Evolutionary conservation across 1,140 invertebrate species (phyloP).

Genomic region (Panagrolaimus sp.): DNA sequence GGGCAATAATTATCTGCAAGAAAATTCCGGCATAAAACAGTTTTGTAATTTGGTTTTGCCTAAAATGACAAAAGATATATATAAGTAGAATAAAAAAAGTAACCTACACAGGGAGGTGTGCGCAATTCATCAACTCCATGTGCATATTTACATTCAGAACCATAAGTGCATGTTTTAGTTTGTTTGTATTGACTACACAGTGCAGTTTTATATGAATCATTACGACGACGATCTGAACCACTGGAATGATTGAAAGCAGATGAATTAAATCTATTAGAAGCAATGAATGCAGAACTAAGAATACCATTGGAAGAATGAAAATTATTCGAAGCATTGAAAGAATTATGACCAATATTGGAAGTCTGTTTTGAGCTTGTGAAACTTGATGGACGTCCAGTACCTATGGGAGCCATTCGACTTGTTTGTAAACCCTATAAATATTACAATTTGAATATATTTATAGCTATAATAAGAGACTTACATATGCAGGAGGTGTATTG

Average conservation of each 20-base stretch:
- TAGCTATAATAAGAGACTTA: no score
- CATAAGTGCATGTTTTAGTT: constrained; percentile 90
- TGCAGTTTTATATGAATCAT: constrained; percentile 72
- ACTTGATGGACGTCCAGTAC: no score
- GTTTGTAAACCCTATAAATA: no score
- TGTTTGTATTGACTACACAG: constrained; percentile 91
- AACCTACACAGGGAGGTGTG: neutral
- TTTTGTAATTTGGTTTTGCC: constrained; percentile 38
- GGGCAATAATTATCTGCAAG: constrained; percentile 32
- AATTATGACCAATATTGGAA: no score
- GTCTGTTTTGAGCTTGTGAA: neutral
- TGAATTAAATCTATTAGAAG: no score
- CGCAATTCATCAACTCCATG: constrained; percentile 84
- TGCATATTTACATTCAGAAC: constrained; percentile 96
- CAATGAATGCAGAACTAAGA: no score
- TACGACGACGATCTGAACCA: neutral
- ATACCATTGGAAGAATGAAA: no score
- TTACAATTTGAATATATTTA: no score
- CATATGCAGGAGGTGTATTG: no score
- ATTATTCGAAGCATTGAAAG: no score
- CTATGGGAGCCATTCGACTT: no score
- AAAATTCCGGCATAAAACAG: constrained; percentile 43
- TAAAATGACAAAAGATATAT: constrained; percentile 1
- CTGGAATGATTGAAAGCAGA: neutral
- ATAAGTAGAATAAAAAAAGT: neutral